A percentile compares a stretch with the other conserved stretches of the same genome.
These are phyloP conservation scores for Boloria euphrosyne DNA, from an alignment of 2,888 invertebrate genomes.

Conservation along the genomic window DNA sequence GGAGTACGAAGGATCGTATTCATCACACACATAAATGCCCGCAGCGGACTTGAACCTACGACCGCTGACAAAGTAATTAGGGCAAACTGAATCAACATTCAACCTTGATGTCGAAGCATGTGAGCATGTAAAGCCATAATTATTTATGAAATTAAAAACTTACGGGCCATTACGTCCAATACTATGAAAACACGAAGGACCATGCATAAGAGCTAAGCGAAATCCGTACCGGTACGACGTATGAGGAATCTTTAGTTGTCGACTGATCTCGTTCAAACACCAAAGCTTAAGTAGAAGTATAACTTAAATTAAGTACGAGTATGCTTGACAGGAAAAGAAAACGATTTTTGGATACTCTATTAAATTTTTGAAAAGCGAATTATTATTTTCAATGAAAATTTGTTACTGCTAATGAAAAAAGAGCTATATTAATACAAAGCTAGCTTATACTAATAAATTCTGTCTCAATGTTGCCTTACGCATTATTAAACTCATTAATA, in stretches of 20 bases:
- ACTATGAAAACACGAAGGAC: slow-evolving; percentile 49
- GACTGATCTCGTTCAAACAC: slow-evolving; percentile 57
- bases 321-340: not conserved
- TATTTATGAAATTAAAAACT: slow-evolving; percentile 41
- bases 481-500: not conserved
- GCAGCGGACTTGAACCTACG: too few relatives aligned
- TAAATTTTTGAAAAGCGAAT: not conserved
- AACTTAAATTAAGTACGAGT: not conserved
- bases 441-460: too few relatives aligned
- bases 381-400: too few relatives aligned
- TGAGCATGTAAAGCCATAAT: too few relatives aligned
- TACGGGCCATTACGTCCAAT: slow-evolving; percentile 57
- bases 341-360: not conserved
- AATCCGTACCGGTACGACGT: slow-evolving; percentile 66
- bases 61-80: too few relatives aligned
- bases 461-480: too few relatives aligned
- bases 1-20: too few relatives aligned
- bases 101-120: too few relatives aligned
- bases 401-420: not conserved
- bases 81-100: too few relatives aligned
- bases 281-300: slow-evolving; percentile 51
- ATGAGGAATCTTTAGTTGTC: slow-evolving; percentile 54
- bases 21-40: too few relatives aligned
- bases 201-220: slow-evolving; percentile 58
- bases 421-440: not conserved